phyloP scores from a whole-genome alignment of 2,888 invertebrate genomes.

The Dasysyrphus albostriatus region DNA sequence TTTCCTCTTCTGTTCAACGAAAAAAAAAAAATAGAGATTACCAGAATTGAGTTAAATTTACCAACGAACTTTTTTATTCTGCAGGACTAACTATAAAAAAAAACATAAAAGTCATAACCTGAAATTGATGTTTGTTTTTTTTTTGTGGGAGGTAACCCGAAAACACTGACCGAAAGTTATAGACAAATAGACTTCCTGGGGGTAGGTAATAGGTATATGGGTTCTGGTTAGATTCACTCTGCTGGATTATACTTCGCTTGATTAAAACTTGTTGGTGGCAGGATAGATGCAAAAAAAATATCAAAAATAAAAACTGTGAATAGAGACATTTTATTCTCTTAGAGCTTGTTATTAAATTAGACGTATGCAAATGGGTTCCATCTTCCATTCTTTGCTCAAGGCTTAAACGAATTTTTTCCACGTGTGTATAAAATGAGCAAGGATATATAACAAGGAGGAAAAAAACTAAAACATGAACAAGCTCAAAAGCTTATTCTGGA shows the following conservation, averaged over 20 bases:
- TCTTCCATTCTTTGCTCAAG: neutral
- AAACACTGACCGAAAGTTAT: constrained; percentile 1
- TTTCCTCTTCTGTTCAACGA: neutral
- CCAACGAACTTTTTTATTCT: constrained; percentile 25
- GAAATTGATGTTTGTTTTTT: constrained; percentile 61
- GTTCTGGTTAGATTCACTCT: constrained; percentile 29
- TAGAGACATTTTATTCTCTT: constrained; percentile 48
- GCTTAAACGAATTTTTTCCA: neutral
- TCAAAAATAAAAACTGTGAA: constrained; percentile 36
- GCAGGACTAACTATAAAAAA: constrained; percentile 15
- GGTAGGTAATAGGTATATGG: neutral
- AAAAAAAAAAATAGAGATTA: constrained; percentile 29
- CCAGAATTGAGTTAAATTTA: constrained; percentile 44
- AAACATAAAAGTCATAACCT: constrained; percentile 66
- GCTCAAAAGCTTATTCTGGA: neutral
- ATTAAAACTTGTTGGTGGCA: constrained; percentile 19
- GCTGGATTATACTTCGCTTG: constrained; percentile 18
- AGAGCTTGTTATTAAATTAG: neutral
- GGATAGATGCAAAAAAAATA: neutral
- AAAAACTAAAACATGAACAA: neutral
- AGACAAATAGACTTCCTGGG: constrained; percentile 21
- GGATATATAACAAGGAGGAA: too few species aligned
- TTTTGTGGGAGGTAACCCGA: neutral
- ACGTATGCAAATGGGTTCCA: neutral
- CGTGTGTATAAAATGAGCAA: neutral